A percentile compares a stretch with the other conserved stretches of the same genome.
These are phyloP conservation scores for Pseudoips prasinana DNA, from an alignment of 2,888 invertebrate species.

Conservation along the genomic window DNA sequence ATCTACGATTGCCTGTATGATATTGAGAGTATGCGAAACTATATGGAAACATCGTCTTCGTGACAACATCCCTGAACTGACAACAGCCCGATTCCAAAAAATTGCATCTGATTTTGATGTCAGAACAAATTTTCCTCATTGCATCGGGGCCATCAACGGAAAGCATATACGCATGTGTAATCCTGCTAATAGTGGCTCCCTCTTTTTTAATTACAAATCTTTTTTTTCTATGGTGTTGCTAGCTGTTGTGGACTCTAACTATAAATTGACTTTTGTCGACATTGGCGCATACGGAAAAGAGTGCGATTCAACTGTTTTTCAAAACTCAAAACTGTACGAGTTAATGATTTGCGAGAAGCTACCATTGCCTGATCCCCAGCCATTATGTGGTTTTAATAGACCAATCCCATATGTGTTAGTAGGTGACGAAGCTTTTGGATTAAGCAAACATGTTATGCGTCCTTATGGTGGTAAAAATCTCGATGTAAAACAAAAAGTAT, in stretches of 20 bases:
- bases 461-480: no score
- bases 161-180: constrained; percentile 12
- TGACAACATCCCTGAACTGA: constrained; percentile 6
- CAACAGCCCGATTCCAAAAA: constrained; percentile 1
- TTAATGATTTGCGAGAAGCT: constrained; percentile 6
- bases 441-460: no score
- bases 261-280: constrained; percentile 18
- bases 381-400: constrained; percentile 6
- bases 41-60: constrained; percentile 7
- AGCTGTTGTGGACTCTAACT: constrained; percentile 13
- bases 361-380: constrained; percentile 10
- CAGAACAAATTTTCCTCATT: constrained; percentile 15
- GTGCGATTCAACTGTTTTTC: no score
- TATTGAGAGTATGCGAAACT: constrained; percentile 11
- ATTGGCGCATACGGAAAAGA: no score
- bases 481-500: no score
- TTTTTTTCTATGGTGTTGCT: constrained; percentile 21
- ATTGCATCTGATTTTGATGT: constrained; percentile 8
- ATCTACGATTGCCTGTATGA: no score
- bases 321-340: constrained; percentile 3
- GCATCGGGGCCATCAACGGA: constrained; percentile 9
- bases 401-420: constrained; percentile 8
- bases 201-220: constrained; percentile 22
- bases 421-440: no score
- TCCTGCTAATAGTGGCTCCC: constrained; percentile 7